Base-by-base conservation (phyloP, 1,140 invertebrate genomes). In the Musca vetustissima region DNA sequence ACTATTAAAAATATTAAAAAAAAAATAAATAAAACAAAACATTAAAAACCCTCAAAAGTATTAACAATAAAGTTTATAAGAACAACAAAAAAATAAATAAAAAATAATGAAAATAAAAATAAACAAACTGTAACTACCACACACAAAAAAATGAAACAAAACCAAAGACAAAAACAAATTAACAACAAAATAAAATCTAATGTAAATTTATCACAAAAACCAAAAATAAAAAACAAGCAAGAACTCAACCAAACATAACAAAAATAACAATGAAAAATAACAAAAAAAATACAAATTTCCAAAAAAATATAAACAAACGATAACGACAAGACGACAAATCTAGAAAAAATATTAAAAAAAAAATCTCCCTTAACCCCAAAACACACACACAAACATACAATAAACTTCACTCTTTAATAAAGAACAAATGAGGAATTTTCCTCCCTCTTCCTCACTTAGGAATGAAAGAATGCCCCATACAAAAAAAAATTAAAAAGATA, bases 311-410 rank as follows among this genome's bases (percentile, higher is more conserved):
- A n/a, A n/a, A n/a, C n/a, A 43, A 43, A 43, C 36, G 36, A 43
- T 43, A 43, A 43, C 36, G 36, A 43, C 36, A 43, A 43, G 36
- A 43, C 36, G 13, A 70, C 50, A 66, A 65, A 74, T n/a, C n/a
- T n/a, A n/a, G n/a, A n/a, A n/a, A n/a, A n/a, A n/a, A n/a, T n/a
- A 70, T 67, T 73, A 52, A 70, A 3, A 28, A 28, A 28, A 28
- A 28, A 28, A 73, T 69, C 69, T n/a, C n/a, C n/a, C n/a, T n/a
- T 70, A 43, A 43, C 6, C 36, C 2, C 2, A n/a, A n/a, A n/a
- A 43, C 36, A 43, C 6, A 43, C 36, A 43, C 11, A 43, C 4
- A 3, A n/a, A n/a, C 36, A 43, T 9, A 43, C 36, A 43, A 43
- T 43, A 43, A 4, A 43, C 36, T 43, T 43, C 36, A 43, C 36